Conservation (phyloP, 2,888 invertebrate species). For the Furcula furcula region DNA sequence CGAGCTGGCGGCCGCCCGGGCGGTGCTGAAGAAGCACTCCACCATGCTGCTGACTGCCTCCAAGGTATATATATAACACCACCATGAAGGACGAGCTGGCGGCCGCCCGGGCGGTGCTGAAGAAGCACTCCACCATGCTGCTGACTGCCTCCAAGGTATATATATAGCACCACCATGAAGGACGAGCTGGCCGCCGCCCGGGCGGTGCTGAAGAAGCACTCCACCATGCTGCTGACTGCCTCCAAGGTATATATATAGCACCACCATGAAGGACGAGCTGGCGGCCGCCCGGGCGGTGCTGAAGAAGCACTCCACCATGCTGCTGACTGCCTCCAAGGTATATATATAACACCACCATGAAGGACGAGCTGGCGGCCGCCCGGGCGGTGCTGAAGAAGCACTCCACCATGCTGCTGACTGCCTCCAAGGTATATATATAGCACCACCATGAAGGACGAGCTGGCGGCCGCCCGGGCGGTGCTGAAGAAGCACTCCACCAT, state of each 20-base stretch:
- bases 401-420: too few species aligned
- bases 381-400: too few species aligned
- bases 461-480: neutral
- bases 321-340: slow-evolving; percentile 96
- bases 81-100: neutral
- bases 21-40: slow-evolving; percentile 97
- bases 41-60: slow-evolving; percentile 98
- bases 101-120: too few species aligned
- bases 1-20: slow-evolving; percentile 97
- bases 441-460: too few species aligned
- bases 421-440: too few species aligned
- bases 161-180: too few species aligned
- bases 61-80: slow-evolving; percentile 81
- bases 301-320: slow-evolving; percentile 98
- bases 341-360: neutral
- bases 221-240: neutral
- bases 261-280: slow-evolving; percentile 94
- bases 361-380: neutral
- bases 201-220: neutral
- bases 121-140: too few species aligned
- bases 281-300: slow-evolving; percentile 97
- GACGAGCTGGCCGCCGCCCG: neutral
- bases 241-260: too few species aligned
- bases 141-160: too few species aligned
- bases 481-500: neutral